Conservation (phyloP, 2,888 invertebrate species). For the Drosophila subsilvestris region DNA sequence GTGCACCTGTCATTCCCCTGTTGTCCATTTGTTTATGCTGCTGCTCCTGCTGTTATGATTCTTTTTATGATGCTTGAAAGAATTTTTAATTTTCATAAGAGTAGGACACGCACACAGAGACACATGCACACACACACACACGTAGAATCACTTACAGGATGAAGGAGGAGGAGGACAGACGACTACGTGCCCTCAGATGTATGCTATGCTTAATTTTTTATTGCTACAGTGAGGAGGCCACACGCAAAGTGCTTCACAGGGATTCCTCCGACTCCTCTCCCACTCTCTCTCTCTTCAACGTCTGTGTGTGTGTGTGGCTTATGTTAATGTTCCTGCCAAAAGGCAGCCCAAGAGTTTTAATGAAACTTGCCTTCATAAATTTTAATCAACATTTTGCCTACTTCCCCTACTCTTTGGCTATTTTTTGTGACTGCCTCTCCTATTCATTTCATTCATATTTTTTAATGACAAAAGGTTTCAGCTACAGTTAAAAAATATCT, state of each 20-base stretch:
- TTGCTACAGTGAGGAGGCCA: conserved; percentile 50
- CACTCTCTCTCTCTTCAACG: not conserved
- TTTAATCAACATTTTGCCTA: conserved; percentile 63
- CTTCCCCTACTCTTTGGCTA: not conserved
- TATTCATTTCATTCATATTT: conserved; percentile 22
- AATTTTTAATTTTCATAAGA: conserved; percentile 80
- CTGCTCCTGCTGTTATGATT: not conserved
- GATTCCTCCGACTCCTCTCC: not conserved
- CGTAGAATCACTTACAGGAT: conserved; percentile 8
- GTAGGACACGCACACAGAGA: conserved; percentile 42
- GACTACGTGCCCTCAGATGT: conserved; percentile 46
- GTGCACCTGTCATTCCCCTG: conserved; percentile 8
- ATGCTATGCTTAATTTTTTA: conserved; percentile 73
- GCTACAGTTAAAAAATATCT: conserved; percentile 51
- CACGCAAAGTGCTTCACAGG: conserved; percentile 38
- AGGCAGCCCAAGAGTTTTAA: conserved; percentile 60
- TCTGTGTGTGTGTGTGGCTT: conserved; percentile 39
- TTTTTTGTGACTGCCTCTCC: conserved; percentile 7
- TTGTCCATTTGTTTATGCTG: conserved; percentile 21
- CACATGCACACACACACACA: conserved; percentile 15
- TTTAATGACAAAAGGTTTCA: conserved; percentile 1
- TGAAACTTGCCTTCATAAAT: conserved; percentile 63
- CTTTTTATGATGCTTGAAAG: conserved; percentile 59
- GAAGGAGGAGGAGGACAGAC: conserved; percentile 6
- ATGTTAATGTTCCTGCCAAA: conserved; percentile 60